Percentiles rank a stretch among this genome's conserved stretches.
Evolutionary conservation across 2,113 vertebrate genomes (phyloP).

Genomic region (Takifugu bimaculatus): DNA sequence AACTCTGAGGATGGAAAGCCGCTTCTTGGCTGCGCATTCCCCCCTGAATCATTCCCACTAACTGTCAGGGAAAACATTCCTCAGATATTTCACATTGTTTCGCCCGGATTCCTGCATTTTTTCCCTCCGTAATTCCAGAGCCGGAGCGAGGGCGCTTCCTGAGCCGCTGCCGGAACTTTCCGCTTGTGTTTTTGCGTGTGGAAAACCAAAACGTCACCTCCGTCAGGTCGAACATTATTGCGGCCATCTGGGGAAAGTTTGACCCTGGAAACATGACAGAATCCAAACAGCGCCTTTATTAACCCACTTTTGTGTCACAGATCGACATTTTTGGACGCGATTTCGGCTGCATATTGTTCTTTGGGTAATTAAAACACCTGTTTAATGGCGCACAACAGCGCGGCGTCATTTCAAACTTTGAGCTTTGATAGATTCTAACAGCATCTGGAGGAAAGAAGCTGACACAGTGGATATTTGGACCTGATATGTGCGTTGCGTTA

Average conservation of each 20-base stretch:
- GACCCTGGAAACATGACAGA: slow-evolving; percentile 1
- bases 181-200: neutral
- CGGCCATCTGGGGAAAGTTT: slow-evolving; percentile 36
- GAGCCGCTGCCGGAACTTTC: slow-evolving; percentile 49
- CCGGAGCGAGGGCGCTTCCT: slow-evolving; percentile 33
- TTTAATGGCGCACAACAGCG: neutral
- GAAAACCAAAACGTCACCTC: slow-evolving; percentile 31
- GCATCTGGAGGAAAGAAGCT: too few relatives aligned
- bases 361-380: neutral
- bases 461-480: too few relatives aligned
- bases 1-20: neutral
- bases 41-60: slow-evolving; percentile 17
- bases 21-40: slow-evolving; percentile 5
- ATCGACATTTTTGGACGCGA: neutral
- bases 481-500: neutral
- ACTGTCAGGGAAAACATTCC: slow-evolving; percentile 50
- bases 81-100: slow-evolving; percentile 67
- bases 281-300: slow-evolving; percentile 37
- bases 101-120: slow-evolving; percentile 55
- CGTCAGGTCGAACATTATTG: slow-evolving; percentile 33
- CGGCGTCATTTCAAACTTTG: too few relatives aligned
- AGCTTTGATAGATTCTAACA: too few relatives aligned
- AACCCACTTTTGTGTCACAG: slow-evolving; percentile 19
- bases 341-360: neutral
- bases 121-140: slow-evolving; percentile 7